Evolutionary conservation across 1,140 invertebrate species (phyloP), one percentile per base, ranked within the genome.

Genomic region (Achatina immaculata): DNA sequence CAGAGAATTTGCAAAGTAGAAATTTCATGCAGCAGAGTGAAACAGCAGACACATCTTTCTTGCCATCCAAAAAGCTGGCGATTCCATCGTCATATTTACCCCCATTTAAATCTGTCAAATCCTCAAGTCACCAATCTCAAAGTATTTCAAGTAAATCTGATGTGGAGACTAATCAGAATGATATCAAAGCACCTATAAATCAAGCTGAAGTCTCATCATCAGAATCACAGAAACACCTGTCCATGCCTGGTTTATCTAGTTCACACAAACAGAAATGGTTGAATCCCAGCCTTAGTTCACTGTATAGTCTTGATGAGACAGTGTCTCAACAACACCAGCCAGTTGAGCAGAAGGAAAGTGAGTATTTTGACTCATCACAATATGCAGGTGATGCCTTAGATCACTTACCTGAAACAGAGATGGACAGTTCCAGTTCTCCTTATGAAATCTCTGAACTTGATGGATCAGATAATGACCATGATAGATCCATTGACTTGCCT

Each of bases 251-350:
- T 38, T 78, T 43, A 28, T n/a, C 65, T n/a, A 74, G 51, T n/a
- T 66, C 76, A 7, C 78, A n/a, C n/a, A n/a, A n/a, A n/a, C n/a
- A 71, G 36, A 69, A 51, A 40, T 80, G 78, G 78, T 19, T 55
- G 40, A 68, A 72, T 31, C 28, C 42, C 34, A 43, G 38, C 38
- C 45, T 43, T 24, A 72, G 72, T 48, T 1, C 48, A 28, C 45
- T 68, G 2, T 80, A 80, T 34, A 43, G 40, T 9, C 4, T 62
- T 7, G n/a, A 19, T 45, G 76, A 68, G 40, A 43, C 76, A n/a
- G n/a, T n/a, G 0, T 36, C 40, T 9, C 36, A 48, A 24, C 78
- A 80, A 43, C 36, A 42, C 1, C 78, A 80, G 42, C 66, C 31
- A 31, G 66, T 51, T 21, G 1, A 14, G 19, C 34, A 24, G 16